Conservation (phyloP, 37 sponge, comb jelly and placozoan genomes). For the Crambe crambe region DNA sequence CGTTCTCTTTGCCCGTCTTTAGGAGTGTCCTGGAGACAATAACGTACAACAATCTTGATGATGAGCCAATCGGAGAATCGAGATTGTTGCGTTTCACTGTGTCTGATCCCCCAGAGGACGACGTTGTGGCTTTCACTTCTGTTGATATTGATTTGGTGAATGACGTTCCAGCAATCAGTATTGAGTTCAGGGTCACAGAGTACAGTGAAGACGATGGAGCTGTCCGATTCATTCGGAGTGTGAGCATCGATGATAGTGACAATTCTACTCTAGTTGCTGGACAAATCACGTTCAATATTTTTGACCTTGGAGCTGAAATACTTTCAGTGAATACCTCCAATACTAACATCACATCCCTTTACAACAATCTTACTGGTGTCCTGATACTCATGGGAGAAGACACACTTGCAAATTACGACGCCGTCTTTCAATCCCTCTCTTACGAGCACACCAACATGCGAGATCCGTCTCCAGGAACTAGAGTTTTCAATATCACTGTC, state of each 20-base stretch:
- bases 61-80: conserved; percentile 42
- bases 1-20: conserved; percentile 22
- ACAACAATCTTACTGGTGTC: conserved; percentile 4
- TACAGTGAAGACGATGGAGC: conserved; percentile 53
- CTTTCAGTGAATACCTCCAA: conserved; percentile 27
- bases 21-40: conserved; percentile 44
- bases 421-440: conserved; percentile 34
- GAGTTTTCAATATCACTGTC: conserved; percentile 41
- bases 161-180: conserved; percentile 36
- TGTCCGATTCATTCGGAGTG: conserved; percentile 1
- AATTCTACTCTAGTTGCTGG: conserved; percentile 42
- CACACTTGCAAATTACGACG: conserved; percentile 35
- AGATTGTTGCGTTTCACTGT: conserved; percentile 27
- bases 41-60: conserved; percentile 66
- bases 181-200: conserved; percentile 3
- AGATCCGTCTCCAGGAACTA: conserved; percentile 36
- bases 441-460: conserved; percentile 29
- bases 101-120: conserved; percentile 10
- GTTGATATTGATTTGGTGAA: conserved; percentile 40
- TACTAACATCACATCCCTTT: conserved; percentile 11
- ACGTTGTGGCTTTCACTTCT: conserved; percentile 8
- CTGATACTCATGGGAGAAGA: conserved; percentile 48
- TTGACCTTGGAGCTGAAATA: conserved; percentile 45
- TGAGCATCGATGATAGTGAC: conserved; percentile 53
- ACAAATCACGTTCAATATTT: conserved; percentile 21